Evolutionary conservation across 2,888 invertebrate genomes (phyloP).

Genomic region (Physocephala rufipes): DNA sequence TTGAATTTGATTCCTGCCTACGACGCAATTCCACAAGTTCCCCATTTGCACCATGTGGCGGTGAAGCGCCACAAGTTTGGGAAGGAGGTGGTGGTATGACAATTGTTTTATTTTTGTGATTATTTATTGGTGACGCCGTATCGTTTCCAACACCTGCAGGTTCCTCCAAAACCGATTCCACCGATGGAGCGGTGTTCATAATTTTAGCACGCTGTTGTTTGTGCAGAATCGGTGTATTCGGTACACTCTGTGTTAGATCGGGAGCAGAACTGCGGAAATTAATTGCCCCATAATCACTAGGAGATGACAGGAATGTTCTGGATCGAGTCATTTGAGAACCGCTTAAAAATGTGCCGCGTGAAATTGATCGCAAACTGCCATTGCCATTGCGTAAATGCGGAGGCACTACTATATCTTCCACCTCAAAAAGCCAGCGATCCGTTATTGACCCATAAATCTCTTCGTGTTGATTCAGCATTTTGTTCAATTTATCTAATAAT

Average conservation of each 20-base stretch:
- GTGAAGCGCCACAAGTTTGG: constrained; percentile 15
- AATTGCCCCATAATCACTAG: constrained; percentile 54
- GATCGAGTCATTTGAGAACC: constrained; percentile 68
- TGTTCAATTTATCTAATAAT: constrained; percentile 46
- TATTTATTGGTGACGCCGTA: constrained; percentile 2
- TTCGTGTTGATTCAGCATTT: constrained; percentile 54
- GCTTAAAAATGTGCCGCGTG: constrained; percentile 67
- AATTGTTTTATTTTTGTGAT: background rate
- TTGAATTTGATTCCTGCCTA: constrained; percentile 34
- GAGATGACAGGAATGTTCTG: constrained; percentile 68
- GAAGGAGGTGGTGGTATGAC: constrained; percentile 30
- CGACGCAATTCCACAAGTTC: constrained; percentile 43
- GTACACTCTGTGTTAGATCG: constrained; percentile 63
- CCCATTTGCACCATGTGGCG: constrained; percentile 28
- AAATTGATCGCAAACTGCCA: constrained; percentile 55
- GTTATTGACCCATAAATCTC: constrained; percentile 54
- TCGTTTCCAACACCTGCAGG: constrained; percentile 35
- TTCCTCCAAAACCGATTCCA: constrained; percentile 55
- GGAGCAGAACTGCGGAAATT: constrained; percentile 63
- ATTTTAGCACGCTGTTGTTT: constrained; percentile 53
- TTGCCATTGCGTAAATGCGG: constrained; percentile 55
- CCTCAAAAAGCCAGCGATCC: constrained; percentile 55
- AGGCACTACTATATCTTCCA: constrained; percentile 62
- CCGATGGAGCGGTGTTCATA: constrained; percentile 47
- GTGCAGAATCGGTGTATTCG: constrained; percentile 60